Evolutionary conservation across 2,888 invertebrate genomes (phyloP).

Genomic region (Anagyrus pseudococci): DNA sequence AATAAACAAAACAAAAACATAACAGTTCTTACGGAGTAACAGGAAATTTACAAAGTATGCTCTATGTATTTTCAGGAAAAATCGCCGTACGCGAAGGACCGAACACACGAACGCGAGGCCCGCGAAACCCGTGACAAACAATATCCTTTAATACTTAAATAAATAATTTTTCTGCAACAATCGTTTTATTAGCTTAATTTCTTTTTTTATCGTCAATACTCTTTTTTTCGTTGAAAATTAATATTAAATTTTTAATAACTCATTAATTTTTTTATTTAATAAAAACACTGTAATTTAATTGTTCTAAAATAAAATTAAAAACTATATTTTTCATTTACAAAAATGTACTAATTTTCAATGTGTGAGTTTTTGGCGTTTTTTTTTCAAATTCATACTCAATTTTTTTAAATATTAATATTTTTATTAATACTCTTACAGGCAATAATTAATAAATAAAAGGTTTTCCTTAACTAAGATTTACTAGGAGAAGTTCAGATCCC

Average conservation of each 20-base stretch:
- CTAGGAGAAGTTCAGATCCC: conserved; percentile 60
- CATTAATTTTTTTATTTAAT: conserved; percentile 11
- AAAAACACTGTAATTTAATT: conserved; percentile 6
- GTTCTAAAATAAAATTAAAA: conserved; percentile 10
- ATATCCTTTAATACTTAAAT: conserved; percentile 73
- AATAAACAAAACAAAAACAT: background rate
- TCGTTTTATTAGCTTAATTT: too few relatives aligned
- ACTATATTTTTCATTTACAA: too few relatives aligned
- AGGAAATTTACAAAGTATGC: conserved; percentile 22
- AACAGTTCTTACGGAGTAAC: background rate
- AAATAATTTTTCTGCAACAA: background rate
- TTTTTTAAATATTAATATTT: too few relatives aligned
- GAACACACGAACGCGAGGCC: conserved; percentile 79
- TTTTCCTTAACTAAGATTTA: conserved; percentile 54
- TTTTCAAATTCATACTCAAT: background rate
- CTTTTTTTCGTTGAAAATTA: too few relatives aligned
- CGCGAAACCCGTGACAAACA: conserved; percentile 80
- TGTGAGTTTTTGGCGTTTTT: background rate
- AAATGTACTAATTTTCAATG: background rate
- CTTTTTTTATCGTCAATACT: too few relatives aligned
- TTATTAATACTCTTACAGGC: too few relatives aligned
- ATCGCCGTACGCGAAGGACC: conserved; percentile 74
- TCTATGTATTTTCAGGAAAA: conserved; percentile 72
- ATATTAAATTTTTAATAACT: too few relatives aligned
- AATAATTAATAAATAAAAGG: conserved; percentile 16